A percentile compares a stretch with the other conserved stretches of the same genome.
Evolutionary conservation across 2,797 vertebrate genomes (phyloP).

Genomic region (Epinephelus malabaricus): DNA sequence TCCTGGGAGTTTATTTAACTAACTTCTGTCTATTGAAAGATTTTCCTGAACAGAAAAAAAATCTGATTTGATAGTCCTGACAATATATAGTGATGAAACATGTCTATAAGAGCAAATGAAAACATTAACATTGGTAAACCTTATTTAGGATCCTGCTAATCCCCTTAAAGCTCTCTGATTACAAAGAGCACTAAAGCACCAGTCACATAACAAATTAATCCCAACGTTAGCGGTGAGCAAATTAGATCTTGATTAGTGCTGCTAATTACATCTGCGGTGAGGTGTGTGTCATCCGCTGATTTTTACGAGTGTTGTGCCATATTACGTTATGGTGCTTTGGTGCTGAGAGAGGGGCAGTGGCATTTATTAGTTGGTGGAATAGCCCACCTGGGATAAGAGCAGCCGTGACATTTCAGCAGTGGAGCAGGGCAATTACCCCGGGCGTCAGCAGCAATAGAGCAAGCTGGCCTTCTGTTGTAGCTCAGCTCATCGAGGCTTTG

Average conservation of each 20-base stretch:
- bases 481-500: constrained; percentile 67
- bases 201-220: constrained; percentile 60
- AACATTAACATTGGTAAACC: constrained; percentile 31
- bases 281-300: constrained; percentile 64
- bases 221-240: constrained; percentile 46
- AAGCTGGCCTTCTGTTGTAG: constrained; percentile 58
- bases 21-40: constrained; percentile 6
- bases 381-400: constrained; percentile 79
- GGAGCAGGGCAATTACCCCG: constrained; percentile 78
- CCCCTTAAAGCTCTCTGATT: constrained; percentile 56
- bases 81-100: constrained; percentile 4
- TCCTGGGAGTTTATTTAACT: not conserved
- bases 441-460: constrained; percentile 71
- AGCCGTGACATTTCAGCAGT: constrained; percentile 79
- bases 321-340: constrained; percentile 57
- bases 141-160: constrained; percentile 52
- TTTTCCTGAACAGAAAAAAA: constrained; percentile 15
- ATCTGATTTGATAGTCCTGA: not conserved
- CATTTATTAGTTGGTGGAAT: constrained; percentile 81
- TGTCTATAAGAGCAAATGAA: constrained; percentile 29
- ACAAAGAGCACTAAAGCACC: constrained; percentile 55
- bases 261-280: constrained; percentile 72
- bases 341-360: constrained; percentile 62
- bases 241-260: constrained; percentile 71
- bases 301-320: constrained; percentile 67